phyloP scores from a whole-genome alignment of 2,113 vertebrate species.

The Emydocephalus ijimae region DNA sequence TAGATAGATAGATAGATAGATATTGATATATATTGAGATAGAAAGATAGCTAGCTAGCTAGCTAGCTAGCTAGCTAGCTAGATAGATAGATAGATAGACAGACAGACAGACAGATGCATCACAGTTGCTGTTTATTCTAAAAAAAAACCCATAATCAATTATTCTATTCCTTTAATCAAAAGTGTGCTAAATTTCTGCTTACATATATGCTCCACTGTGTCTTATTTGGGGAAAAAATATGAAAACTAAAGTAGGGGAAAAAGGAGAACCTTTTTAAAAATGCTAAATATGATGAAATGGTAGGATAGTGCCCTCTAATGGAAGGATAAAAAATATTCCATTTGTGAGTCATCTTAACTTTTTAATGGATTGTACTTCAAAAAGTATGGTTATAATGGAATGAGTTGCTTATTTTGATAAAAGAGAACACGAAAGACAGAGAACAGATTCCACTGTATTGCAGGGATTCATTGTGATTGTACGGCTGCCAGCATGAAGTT shows the following conservation, averaged over 20 bases:
- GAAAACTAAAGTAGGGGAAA: neutral
- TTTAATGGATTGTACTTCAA: neutral
- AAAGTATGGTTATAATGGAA: neutral
- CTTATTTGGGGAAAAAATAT: neutral
- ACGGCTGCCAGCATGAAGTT: neutral
- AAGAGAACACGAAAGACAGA: neutral
- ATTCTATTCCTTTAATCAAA: neutral
- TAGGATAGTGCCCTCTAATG: conserved; percentile 17
- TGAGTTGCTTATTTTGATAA: neutral
- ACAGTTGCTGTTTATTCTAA: neutral
- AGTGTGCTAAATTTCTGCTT: neutral
- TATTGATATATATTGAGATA: no score
- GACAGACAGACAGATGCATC: no score
- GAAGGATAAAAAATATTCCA: conserved; percentile 27
- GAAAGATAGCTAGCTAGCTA: no score
- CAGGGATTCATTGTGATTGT: neutral
- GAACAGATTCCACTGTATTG: neutral
- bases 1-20: no score
- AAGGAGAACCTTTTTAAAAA: neutral
- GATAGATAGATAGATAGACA: no score
- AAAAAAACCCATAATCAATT: neutral
- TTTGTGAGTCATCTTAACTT: conserved; percentile 21
- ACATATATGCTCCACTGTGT: neutral
- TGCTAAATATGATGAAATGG: conserved; percentile 8
- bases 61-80: no score